Base-by-base conservation (phyloP, 2,113 vertebrate genomes). In the Alces alces region DNA sequence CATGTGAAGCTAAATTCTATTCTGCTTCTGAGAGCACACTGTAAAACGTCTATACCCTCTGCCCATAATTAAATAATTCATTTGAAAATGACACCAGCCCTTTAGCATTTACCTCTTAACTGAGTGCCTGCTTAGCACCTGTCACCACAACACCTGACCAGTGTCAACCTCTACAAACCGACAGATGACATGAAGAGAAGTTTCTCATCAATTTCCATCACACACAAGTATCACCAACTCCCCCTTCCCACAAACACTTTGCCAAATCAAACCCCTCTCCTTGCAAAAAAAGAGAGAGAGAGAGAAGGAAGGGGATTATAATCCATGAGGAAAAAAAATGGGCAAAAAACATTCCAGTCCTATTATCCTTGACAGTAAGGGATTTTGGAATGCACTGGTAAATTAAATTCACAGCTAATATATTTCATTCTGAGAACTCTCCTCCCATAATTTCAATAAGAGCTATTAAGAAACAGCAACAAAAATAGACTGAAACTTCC, bases 11-110 rank as follows among this genome's bases (percentile, higher is more conserved):
- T 50, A 92, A 88, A 92, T 84, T 66, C 43, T 82, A 82, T 57
- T 96, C 83, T 91, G 82, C 57, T 89, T 84, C 61, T 92, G 25
- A 83, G 4, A 92, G 30, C 33, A 78, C 12, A 64, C 5, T 70
- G 2, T 70, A 89, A 88, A 95, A 79, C 60, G 2, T 60, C 73
- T 55, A 87, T 33, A 93, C 16, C 33, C 39, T 87, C 52, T 82
- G 45, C 66, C 60, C 57, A 60, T 86, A 95, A 97, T 89, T 91
- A 86, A 96, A 96, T 83, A 95, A 86, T 86, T 91, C 45, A 80
- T 60, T 55, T 86, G 78, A 33, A 94, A 91, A 70, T 47, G 64
- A 92, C 45, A 66, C 45, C 36, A 39, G 17, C 6, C 25, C 66
- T 58, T 95, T n/a, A 89, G 36, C 25, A 82, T 57, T 52, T 82